Evolutionary conservation across 2,797 vertebrate genomes (phyloP).

Genomic region (Halcyon chelicuti): DNA sequence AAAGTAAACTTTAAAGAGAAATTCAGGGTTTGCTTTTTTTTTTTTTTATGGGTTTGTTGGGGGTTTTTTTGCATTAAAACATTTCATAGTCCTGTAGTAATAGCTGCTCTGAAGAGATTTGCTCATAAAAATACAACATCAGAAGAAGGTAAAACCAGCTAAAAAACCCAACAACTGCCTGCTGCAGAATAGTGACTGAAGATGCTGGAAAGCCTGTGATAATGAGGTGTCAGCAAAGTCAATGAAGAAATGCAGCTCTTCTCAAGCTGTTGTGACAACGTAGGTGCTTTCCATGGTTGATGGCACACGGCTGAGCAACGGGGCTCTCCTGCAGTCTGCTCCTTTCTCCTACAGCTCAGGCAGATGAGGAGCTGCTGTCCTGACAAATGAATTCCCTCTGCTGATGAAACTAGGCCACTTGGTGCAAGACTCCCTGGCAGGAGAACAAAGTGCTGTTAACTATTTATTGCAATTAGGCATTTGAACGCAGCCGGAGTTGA

Average conservation of each 20-base stretch:
- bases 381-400: background rate
- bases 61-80: background rate
- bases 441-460: background rate
- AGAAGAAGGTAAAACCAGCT: background rate
- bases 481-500: background rate
- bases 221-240: background rate
- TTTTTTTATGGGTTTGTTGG: too few species aligned
- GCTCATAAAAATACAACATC: background rate
- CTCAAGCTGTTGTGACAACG: background rate
- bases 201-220: background rate
- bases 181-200: background rate
- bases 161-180: background rate
- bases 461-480: background rate
- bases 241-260: slow-evolving; percentile 6
- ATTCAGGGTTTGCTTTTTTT: background rate
- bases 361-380: background rate
- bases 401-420: background rate
- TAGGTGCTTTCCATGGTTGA: background rate
- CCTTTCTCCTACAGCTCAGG: background rate
- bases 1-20: background rate
- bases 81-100: background rate
- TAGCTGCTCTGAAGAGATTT: background rate
- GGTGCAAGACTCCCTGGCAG: background rate
- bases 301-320: background rate
- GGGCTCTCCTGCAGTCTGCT: background rate